phyloP scores from a whole-genome alignment of 2,797 vertebrate genomes.

The Coreius guichenoti region DNA sequence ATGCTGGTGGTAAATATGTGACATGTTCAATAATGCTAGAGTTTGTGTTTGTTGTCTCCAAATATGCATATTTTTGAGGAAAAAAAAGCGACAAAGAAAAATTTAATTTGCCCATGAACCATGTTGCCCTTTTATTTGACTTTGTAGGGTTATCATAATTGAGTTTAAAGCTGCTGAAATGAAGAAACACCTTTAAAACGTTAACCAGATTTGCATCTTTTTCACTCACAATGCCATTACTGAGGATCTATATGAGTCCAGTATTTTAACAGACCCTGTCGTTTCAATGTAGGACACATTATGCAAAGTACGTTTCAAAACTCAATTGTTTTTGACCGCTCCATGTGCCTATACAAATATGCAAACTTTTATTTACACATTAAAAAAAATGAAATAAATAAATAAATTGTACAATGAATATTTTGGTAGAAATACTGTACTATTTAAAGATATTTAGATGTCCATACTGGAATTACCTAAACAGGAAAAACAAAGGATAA shows the following conservation, averaged over 20 bases:
- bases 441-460: background rate
- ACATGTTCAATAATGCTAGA: slow-evolving; percentile 13
- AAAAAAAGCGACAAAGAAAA: slow-evolving; percentile 49
- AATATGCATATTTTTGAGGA: slow-evolving; percentile 58
- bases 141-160: background rate
- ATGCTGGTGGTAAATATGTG: background rate
- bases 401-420: background rate
- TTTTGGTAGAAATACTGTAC: background rate
- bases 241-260: background rate
- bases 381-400: too few relatives aligned
- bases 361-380: too few relatives aligned
- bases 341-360: too few relatives aligned
- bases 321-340: background rate
- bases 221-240: too few relatives aligned
- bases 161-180: background rate
- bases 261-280: background rate
- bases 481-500: background rate
- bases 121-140: slow-evolving; percentile 8
- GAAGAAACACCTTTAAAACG: too few relatives aligned
- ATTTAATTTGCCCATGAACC: background rate
- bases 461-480: background rate
- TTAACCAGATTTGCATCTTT: too few relatives aligned
- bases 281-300: background rate
- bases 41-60: slow-evolving; percentile 48
- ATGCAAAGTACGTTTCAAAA: background rate